Evolutionary conservation across 2,797 vertebrate genomes (phyloP).

Genomic region (Amblyraja radiata): DNA sequence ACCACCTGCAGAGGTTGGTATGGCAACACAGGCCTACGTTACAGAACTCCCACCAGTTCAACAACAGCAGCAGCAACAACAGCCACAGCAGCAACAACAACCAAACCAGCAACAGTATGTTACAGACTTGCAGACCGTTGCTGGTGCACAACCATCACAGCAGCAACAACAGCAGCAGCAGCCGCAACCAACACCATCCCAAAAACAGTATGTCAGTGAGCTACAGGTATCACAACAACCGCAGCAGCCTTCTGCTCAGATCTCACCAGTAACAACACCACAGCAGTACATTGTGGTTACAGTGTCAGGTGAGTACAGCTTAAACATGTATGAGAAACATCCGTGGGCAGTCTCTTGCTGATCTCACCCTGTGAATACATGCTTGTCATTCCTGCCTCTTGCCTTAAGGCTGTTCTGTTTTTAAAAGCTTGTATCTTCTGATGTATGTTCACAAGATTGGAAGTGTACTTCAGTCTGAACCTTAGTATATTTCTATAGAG

Average conservation of each 20-base stretch:
- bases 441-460: not conserved
- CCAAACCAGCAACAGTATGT: conserved; percentile 66
- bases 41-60: conserved; percentile 73
- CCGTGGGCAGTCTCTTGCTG: not conserved
- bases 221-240: conserved; percentile 61
- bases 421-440: not conserved
- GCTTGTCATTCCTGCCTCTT: not conserved
- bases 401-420: not conserved
- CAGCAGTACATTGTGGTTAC: conserved; percentile 87
- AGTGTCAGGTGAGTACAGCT: conserved; percentile 72
- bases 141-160: conserved; percentile 48
- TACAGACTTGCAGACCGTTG: conserved; percentile 58
- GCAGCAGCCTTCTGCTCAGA: conserved; percentile 52
- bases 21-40: conserved; percentile 81
- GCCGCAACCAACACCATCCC: conserved; percentile 47
- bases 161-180: conserved; percentile 48
- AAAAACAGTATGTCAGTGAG: conserved; percentile 45
- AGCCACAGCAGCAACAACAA: conserved; percentile 55
- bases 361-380: not conserved
- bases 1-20: conserved; percentile 50
- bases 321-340: not conserved
- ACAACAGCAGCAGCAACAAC: conserved; percentile 62
- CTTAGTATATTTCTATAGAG: not conserved
- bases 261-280: conserved; percentile 49
- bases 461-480: not conserved